These are phyloP conservation scores for Heterotis niloticus DNA, from an alignment of 2,113 vertebrate species.

Conservation along the genomic window DNA sequence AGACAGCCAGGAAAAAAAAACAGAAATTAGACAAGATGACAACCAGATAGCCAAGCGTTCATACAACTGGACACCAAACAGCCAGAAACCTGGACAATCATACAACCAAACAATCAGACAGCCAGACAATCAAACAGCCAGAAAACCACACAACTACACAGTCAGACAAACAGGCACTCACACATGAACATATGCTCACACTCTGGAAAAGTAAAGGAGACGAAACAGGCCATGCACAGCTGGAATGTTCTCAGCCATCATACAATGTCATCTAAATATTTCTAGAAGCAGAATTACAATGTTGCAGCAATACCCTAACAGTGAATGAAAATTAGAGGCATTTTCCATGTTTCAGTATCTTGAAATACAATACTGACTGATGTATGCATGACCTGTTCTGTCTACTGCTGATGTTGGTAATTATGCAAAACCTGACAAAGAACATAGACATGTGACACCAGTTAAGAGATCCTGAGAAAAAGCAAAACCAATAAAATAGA, in stretches of 20 bases:
- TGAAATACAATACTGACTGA: neutral
- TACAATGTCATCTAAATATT: neutral
- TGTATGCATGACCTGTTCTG: constrained; percentile 15
- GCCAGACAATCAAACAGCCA: constrained; percentile 12
- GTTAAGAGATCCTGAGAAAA: constrained; percentile 31
- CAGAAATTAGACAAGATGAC: constrained; percentile 11
- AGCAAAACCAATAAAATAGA: constrained; percentile 24
- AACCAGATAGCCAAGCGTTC: constrained; percentile 35
- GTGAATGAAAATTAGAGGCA: neutral
- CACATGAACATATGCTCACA: constrained; percentile 49
- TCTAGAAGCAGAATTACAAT: neutral
- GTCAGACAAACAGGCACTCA: constrained; percentile 53
- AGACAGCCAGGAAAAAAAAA: neutral
- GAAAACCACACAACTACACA: constrained; percentile 30
- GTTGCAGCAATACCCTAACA: neutral
- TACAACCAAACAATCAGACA: constrained; percentile 43
- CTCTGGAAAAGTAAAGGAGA: constrained; percentile 49
- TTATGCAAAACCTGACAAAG: constrained; percentile 23
- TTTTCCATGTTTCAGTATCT: neutral
- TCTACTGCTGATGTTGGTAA: constrained; percentile 15
- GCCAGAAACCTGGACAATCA: constrained; percentile 38
- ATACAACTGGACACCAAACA: constrained; percentile 20
- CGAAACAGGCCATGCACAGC: constrained; percentile 48
- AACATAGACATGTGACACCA: constrained; percentile 25
- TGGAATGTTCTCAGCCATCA: neutral